Evolutionary conservation across 2,113 vertebrate genomes (phyloP).

Genomic region (Halichoerus grypus): DNA sequence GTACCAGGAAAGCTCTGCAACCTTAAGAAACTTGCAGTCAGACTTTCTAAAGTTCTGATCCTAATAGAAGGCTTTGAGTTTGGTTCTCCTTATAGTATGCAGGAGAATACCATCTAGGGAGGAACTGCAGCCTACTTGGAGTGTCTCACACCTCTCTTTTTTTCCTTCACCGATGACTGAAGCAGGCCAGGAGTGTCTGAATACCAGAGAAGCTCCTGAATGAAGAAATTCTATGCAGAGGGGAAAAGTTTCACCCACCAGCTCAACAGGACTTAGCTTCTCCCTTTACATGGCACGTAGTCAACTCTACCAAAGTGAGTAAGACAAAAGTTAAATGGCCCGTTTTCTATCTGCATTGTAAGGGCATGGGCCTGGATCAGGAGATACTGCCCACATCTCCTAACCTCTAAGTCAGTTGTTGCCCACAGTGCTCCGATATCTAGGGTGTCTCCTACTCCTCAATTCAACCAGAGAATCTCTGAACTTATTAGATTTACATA

Average conservation of each 20-base stretch:
- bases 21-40: background rate
- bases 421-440: background rate
- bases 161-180: background rate
- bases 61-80: background rate
- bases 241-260: background rate
- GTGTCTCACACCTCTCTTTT: background rate
- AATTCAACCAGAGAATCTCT: background rate
- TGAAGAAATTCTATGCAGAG: background rate
- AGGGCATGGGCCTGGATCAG: background rate
- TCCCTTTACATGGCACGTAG: background rate
- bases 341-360: background rate
- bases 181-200: background rate
- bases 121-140: background rate
- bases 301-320: background rate
- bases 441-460: background rate
- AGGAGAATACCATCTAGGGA: background rate
- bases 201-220: background rate
- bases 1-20: background rate
- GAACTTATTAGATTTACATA: background rate
- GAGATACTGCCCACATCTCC: background rate
- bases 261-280: background rate
- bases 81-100: background rate
- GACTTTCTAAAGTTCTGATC: background rate
- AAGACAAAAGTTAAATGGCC: background rate
- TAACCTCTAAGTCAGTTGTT: background rate